Evolutionary conservation across 2,113 vertebrate species (phyloP).

Genomic region (Tragelaphus strepsiceros): DNA sequence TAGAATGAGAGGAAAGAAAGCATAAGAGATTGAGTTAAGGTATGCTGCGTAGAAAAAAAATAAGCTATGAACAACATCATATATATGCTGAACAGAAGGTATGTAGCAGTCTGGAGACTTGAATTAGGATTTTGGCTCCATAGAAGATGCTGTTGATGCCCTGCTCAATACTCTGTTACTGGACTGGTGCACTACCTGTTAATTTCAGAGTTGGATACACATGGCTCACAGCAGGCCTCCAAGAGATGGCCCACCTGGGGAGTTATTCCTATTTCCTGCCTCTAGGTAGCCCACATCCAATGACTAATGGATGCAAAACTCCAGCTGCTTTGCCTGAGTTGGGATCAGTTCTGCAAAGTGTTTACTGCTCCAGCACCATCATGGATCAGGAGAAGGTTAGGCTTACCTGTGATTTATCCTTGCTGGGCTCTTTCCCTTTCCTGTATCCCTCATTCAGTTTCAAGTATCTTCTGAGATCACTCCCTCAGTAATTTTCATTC

Average conservation of each 20-base stretch:
- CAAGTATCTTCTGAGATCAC: background rate
- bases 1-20: background rate
- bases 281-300: background rate
- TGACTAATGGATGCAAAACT: background rate
- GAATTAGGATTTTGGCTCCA: background rate
- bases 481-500: background rate
- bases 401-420: background rate
- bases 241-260: background rate
- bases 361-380: background rate
- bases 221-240: background rate
- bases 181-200: background rate
- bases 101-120: background rate
- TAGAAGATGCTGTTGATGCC: background rate
- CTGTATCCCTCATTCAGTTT: background rate
- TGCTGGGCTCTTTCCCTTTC: background rate
- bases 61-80: background rate
- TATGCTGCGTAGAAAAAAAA: background rate
- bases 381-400: background rate
- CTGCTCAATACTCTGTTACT: background rate
- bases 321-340: background rate
- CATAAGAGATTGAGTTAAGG: background rate
- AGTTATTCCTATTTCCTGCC: background rate
- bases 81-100: background rate
- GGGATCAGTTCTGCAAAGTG: background rate
- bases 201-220: background rate